A percentile compares a stretch with the other conserved stretches of the same genome.
These are phyloP conservation scores for Bombyx mori DNA, from an alignment of 1,140 invertebrate species.

Conservation along the genomic window ASM3026992v2 NC_085116.1:791001-791500, in stretches of 20 bases:
- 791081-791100: conserved; percentile 68
- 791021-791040: conserved; percentile 59
- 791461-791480: no score
- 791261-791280: not conserved
- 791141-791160: conserved; percentile 55
- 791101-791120: conserved; percentile 70
- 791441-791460: not conserved
- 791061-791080: conserved; percentile 70
- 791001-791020: conserved; percentile 16
- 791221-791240: conserved; percentile 56
- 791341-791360: no score
- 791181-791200: conserved; percentile 67
- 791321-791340: no score
- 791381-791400: no score
- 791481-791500: no score
- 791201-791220: conserved; percentile 62
- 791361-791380: no score
- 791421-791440: conserved; percentile 21
- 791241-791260: conserved; percentile 27
- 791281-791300: conserved; percentile 2
- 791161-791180: conserved; percentile 66
- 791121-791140: conserved; percentile 34
- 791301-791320: not conserved
- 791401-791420: no score
- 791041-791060: conserved; percentile 68